These are phyloP conservation scores for Brachionus calyciflorus DNA, from an alignment of 1,140 invertebrate genomes.

Conservation along the genomic window DNA sequence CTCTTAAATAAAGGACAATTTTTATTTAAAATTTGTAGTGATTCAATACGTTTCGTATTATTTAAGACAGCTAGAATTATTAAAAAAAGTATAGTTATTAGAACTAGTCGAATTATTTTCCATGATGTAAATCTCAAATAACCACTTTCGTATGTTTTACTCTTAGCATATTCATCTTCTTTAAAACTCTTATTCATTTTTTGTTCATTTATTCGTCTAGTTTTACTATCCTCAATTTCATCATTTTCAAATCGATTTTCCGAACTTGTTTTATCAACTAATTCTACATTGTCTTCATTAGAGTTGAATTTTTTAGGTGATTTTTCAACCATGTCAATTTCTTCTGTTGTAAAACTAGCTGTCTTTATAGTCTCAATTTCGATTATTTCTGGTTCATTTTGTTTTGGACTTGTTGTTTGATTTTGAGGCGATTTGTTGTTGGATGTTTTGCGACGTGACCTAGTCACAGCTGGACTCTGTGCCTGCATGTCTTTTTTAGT, in stretches of 20 bases:
- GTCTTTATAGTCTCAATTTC: not conserved
- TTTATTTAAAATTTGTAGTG: no score
- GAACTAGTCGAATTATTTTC: not conserved
- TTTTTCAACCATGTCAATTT: not conserved
- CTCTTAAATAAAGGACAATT: no score
- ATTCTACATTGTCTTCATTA: not conserved
- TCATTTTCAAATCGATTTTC: not conserved
- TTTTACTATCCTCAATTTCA: constrained; percentile 4
- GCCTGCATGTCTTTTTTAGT: not conserved
- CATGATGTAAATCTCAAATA: not conserved
- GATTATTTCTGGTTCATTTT: not conserved
- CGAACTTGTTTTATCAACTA: not conserved
- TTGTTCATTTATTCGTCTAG: not conserved
- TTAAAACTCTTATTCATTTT: no score
- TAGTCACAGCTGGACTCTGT: not conserved
- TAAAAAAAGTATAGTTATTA: not conserved
- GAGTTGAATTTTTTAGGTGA: not conserved
- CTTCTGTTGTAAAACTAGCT: not conserved
- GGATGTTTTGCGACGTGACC: not conserved
- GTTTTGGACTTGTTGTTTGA: no score
- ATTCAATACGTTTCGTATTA: not conserved
- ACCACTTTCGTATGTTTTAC: not conserved
- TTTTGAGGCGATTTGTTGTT: not conserved
- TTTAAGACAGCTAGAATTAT: not conserved
- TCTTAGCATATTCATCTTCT: not conserved